phyloP scores from a whole-genome alignment of 2,113 vertebrate genomes.

The Centropus bengalensis region DNA sequence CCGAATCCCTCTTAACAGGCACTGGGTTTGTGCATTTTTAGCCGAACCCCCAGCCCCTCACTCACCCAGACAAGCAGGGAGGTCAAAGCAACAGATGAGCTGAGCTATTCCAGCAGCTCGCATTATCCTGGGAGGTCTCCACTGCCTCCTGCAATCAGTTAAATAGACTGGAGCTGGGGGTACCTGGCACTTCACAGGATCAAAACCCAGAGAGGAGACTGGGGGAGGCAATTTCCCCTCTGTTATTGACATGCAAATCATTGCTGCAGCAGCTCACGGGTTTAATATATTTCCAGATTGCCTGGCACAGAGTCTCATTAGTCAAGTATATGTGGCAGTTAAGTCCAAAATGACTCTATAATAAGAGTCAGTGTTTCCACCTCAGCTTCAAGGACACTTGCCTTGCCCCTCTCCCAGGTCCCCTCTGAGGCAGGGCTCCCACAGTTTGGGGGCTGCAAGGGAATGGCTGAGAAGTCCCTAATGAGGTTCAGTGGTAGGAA shows the following conservation, averaged over 20 bases:
- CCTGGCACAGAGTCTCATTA: not conserved
- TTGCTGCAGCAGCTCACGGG: not conserved
- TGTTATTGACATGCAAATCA: slow-evolving; percentile 24
- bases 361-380: not conserved
- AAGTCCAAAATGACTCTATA: not conserved
- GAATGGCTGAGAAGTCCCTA: not conserved
- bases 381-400: not conserved
- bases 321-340: slow-evolving; percentile 4
- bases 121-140: not conserved
- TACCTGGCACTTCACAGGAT: not conserved
- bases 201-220: not conserved
- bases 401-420: not conserved
- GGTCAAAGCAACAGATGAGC: not conserved
- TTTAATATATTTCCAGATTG: slow-evolving; percentile 18
- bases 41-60: not conserved
- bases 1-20: not conserved
- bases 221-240: not conserved
- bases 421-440: not conserved
- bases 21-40: not conserved
- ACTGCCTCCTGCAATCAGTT: not conserved
- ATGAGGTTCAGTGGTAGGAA: not conserved
- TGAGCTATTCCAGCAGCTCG: not conserved
- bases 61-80: not conserved
- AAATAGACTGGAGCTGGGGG: not conserved
- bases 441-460: fast-evolving